Evolutionary conservation across 1,140 invertebrate species (phyloP).

Genomic region (Ephestia elutella): DNA sequence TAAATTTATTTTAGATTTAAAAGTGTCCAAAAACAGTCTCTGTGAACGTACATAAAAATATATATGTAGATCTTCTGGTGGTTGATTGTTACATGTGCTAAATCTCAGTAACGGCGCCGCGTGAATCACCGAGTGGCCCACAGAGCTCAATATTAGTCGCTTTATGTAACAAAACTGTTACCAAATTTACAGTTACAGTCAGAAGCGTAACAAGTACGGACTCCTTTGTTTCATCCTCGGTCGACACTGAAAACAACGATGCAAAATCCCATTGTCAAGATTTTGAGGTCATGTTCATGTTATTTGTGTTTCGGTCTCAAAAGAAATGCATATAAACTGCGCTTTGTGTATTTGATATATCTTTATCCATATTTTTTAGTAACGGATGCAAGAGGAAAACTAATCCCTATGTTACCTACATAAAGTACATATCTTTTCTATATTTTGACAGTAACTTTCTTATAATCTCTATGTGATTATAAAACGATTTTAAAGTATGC

Average conservation of each 20-base stretch:
- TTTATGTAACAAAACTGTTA: slow-evolving; percentile 67
- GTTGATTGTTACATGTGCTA: slow-evolving; percentile 10
- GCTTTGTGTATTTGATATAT: background rate
- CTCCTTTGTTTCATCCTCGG: slow-evolving; percentile 48
- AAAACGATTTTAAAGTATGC: too few relatives aligned
- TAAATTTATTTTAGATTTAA: too few relatives aligned
- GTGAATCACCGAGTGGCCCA: slow-evolving; percentile 38
- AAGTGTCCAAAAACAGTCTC: too few relatives aligned
- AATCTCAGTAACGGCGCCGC: slow-evolving; percentile 38
- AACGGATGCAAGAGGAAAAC: too few relatives aligned
- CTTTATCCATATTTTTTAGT: too few relatives aligned
- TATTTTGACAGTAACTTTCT: too few relatives aligned
- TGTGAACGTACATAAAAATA: too few relatives aligned
- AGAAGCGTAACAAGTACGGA: slow-evolving; percentile 42
- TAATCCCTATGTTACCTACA: too few relatives aligned
- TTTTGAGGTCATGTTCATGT: slow-evolving; percentile 45
- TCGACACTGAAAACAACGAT: slow-evolving; percentile 38
- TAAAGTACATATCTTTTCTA: too few relatives aligned
- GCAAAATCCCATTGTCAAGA: slow-evolving; percentile 35
- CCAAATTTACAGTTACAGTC: slow-evolving; percentile 61
- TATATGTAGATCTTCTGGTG: background rate
- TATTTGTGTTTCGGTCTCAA: slow-evolving; percentile 18
- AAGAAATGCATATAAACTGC: slow-evolving; percentile 5
- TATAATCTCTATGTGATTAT: too few relatives aligned
- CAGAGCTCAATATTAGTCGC: slow-evolving; percentile 33